Evolutionary conservation across 2,113 vertebrate species (phyloP).

Genomic region (Campylomormyrus numenius): DNA sequence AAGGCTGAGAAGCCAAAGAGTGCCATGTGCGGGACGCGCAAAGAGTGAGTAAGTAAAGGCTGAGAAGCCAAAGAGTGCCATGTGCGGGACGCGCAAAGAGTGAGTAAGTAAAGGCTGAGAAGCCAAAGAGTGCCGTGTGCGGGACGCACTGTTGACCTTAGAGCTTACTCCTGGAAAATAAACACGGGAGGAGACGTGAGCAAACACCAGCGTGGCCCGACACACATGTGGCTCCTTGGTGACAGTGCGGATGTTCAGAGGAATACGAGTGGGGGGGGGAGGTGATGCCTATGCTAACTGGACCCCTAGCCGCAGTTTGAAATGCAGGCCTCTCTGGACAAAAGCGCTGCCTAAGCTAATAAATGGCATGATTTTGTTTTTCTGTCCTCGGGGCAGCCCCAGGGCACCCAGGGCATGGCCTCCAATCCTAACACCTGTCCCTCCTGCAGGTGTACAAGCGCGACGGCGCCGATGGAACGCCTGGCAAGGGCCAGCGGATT

Average conservation of each 20-base stretch:
- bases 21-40: slow-evolving; percentile 30
- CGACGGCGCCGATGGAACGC: slow-evolving; percentile 68
- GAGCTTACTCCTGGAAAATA: slow-evolving; percentile 53
- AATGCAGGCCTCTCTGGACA: too few relatives aligned
- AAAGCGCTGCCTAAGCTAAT: background rate
- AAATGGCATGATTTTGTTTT: background rate
- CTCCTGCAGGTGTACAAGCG: slow-evolving; percentile 75
- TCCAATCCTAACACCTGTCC: background rate
- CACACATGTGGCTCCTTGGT: slow-evolving; percentile 16
- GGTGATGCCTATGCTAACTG: background rate
- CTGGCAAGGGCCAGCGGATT: slow-evolving; percentile 80
- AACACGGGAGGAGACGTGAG: slow-evolving; percentile 46
- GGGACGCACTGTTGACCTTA: slow-evolving; percentile 24
- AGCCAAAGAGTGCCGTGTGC: slow-evolving; percentile 17
- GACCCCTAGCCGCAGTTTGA: background rate
- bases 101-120: too few relatives aligned
- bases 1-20: too few relatives aligned
- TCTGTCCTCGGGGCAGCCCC: background rate
- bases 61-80: too few relatives aligned
- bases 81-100: slow-evolving; percentile 30
- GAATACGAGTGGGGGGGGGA: background rate
- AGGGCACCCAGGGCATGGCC: background rate
- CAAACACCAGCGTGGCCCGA: slow-evolving; percentile 40
- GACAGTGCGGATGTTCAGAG: background rate
- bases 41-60: too few relatives aligned